Evolutionary conservation across 2,797 vertebrate genomes (phyloP).

Genomic region (Malacoctenus gilli): DNA sequence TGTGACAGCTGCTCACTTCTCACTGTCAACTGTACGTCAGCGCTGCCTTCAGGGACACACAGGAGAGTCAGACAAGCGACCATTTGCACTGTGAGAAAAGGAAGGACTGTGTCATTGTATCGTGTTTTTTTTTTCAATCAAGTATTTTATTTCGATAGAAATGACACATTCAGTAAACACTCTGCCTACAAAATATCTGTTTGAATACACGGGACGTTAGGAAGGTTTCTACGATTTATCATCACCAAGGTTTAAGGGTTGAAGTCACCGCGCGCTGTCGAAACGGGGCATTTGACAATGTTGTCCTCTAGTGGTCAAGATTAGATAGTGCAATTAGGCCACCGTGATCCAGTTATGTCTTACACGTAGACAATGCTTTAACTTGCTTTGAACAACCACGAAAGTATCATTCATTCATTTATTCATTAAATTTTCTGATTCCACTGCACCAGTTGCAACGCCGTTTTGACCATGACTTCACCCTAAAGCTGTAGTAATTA

Average conservation of each 20-base stretch:
- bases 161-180: too few species aligned
- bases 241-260: neutral
- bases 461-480: too few species aligned
- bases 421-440: too few species aligned
- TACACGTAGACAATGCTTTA: too few species aligned
- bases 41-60: slow-evolving; percentile 41
- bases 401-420: too few species aligned
- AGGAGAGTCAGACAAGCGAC: neutral
- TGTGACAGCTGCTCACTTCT: slow-evolving; percentile 70
- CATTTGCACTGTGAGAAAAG: neutral
- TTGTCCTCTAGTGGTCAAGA: slow-evolving; percentile 40
- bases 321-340: slow-evolving; percentile 12
- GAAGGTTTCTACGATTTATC: slow-evolving; percentile 4
- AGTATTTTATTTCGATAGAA: neutral
- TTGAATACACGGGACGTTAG: too few species aligned
- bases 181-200: too few species aligned
- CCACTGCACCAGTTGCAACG: too few species aligned
- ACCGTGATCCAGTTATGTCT: neutral
- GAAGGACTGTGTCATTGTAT: neutral
- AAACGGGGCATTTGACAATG: slow-evolving; percentile 7
- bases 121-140: neutral
- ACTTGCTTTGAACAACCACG: too few species aligned
- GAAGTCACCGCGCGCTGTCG: neutral
- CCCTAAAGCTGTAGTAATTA: too few species aligned
- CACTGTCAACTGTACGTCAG: slow-evolving; percentile 42